Evolutionary conservation across 2,888 invertebrate genomes (phyloP).

Genomic region (Exocentrus adspersus): DNA sequence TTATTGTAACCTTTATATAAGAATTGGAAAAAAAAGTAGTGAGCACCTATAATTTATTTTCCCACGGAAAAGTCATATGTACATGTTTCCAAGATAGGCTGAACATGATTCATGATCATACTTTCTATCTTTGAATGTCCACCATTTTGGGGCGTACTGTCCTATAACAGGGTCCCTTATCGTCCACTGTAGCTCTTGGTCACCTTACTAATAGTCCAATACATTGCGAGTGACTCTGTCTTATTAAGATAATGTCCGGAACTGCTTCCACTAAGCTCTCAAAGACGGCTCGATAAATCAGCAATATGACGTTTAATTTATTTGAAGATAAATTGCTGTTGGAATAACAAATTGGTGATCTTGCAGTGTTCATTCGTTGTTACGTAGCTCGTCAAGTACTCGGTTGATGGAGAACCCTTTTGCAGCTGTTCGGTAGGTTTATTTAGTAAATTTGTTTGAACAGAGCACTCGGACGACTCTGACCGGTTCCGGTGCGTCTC

Average conservation of each 20-base stretch:
- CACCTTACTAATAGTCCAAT: no score
- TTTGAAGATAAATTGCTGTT: neutral
- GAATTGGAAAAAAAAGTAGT: no score
- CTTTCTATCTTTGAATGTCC: no score
- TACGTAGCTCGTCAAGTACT: constrained; percentile 30
- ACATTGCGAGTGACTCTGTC: no score
- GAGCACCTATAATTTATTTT: no score
- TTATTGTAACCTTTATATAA: no score
- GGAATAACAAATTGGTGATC: constrained; percentile 16
- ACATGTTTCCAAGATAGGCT: no score
- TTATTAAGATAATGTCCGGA: neutral
- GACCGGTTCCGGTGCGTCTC: constrained; percentile 53
- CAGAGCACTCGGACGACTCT: constrained; percentile 55
- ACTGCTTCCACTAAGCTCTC: neutral
- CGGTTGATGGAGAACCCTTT: constrained; percentile 39
- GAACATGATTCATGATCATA: no score
- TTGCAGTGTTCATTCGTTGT: constrained; percentile 21
- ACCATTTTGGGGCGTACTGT: no score
- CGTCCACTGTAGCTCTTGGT: no score
- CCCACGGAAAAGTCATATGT: no score
- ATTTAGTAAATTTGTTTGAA: constrained; percentile 57
- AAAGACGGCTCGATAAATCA: neutral
- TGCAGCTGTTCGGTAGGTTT: constrained; percentile 49
- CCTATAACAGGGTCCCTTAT: no score
- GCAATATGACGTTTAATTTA: constrained; percentile 5